A percentile compares a stretch with the other conserved stretches of the same genome.
phyloP scores from a whole-genome alignment of 2,888 invertebrate species.

The Idaea biselata region DNA sequence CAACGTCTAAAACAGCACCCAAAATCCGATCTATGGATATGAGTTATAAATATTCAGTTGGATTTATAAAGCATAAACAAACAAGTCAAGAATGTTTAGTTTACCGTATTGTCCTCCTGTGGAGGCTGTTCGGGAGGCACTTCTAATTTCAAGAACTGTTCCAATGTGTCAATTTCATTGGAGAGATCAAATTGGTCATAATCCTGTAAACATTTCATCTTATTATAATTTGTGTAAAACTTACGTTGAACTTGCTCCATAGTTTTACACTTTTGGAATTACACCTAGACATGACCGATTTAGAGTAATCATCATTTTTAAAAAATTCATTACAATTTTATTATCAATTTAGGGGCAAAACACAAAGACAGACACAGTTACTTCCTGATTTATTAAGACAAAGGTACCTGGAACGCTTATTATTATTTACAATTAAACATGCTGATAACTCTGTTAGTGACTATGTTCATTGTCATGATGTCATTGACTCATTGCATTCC shows the following conservation, averaged over 20 bases:
- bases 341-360: no score
- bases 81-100: conserved; percentile 20
- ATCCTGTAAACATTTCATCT: conserved; percentile 82
- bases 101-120: conserved; percentile 48
- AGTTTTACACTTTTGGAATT: no score
- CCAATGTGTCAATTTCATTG: conserved; percentile 93
- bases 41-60: no score
- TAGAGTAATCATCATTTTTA: no score
- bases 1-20: no score
- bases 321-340: no score
- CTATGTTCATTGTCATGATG: conserved; percentile 2
- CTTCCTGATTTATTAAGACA: no score
- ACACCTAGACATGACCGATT: no score
- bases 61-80: neutral
- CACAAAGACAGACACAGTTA: no score
- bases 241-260: no score
- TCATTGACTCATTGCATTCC: conserved; percentile 27
- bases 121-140: conserved; percentile 71
- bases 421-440: conserved; percentile 2
- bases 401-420: conserved; percentile 3
- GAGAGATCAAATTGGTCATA: conserved; percentile 95
- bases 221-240: no score
- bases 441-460: neutral
- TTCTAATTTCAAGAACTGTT: conserved; percentile 91
- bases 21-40: no score